These are phyloP conservation scores for Psilopsiagon aurifrons DNA, from an alignment of 2,113 vertebrate species.

Conservation along the genomic window DNA sequence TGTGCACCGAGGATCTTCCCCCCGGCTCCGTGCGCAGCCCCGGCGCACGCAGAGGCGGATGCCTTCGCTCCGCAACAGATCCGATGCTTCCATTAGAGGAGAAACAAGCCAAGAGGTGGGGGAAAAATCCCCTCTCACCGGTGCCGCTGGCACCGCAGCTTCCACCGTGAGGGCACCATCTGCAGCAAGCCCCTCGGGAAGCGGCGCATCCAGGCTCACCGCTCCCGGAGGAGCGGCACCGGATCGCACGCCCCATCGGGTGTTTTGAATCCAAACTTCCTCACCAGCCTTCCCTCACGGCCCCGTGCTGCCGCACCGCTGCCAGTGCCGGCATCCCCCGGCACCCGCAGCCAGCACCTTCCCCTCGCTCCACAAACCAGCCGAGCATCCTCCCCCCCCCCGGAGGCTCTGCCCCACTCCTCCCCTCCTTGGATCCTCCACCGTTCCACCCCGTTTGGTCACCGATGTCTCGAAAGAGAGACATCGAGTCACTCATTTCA, in stretches of 20 bases:
- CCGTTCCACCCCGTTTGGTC: constrained; percentile 28
- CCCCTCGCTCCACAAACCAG: constrained; percentile 37
- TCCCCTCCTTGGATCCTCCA: constrained; percentile 33
- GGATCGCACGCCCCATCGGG: neutral
- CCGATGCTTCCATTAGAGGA: neutral
- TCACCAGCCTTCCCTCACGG: constrained; percentile 40
- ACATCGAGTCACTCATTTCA: constrained; percentile 62
- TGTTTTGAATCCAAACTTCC: constrained; percentile 53
- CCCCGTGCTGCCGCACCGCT: neutral
- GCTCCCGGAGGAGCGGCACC: neutral
- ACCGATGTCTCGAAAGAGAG: constrained; percentile 35
- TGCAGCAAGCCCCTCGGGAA: neutral
- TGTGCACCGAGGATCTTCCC: neutral
- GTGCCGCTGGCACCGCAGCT: neutral
- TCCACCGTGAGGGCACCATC: neutral
- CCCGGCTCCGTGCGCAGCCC: neutral
- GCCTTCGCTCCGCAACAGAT: neutral
- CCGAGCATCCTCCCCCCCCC: neutral
- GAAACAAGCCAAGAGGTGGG: neutral
- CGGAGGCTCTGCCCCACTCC: constrained; percentile 6
- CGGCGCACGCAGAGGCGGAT: neutral
- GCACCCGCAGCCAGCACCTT: neutral
- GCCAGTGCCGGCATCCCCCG: constrained; percentile 31
- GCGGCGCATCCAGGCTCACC: neutral
- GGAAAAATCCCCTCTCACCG: neutral